Conservation (phyloP, 1,140 invertebrate species). For the Heliconius congener region DNA sequence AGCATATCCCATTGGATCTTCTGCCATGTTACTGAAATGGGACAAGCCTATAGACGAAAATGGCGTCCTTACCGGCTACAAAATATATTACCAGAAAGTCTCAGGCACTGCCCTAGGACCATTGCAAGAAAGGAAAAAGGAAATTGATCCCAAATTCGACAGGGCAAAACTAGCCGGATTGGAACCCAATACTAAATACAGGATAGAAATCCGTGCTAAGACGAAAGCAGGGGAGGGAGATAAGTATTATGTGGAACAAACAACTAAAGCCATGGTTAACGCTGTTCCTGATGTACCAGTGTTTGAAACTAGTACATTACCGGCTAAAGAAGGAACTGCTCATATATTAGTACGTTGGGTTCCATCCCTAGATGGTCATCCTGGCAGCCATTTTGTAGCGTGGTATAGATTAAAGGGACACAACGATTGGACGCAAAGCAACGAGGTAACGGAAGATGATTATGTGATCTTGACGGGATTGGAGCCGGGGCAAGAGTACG, state of each 20-base stretch:
- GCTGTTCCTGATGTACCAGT: conserved; percentile 88
- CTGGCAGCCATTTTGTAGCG: conserved; percentile 93
- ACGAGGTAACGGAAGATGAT: conserved; percentile 87
- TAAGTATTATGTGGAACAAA: conserved; percentile 91
- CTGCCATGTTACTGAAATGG: conserved; percentile 94
- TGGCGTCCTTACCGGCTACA: conserved; percentile 95
- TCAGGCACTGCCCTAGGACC: conserved; percentile 86
- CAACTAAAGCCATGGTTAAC: conserved; percentile 83
- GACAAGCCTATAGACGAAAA: conserved; percentile 96
- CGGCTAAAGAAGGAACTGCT: conserved; percentile 87
- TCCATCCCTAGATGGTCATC: conserved; percentile 87
- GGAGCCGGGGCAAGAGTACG: conserved; percentile 92
- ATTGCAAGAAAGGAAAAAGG: conserved; percentile 87
- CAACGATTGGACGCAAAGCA: conserved; percentile 83
- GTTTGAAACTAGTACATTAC: conserved; percentile 87
- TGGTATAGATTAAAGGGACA: conserved; percentile 89
- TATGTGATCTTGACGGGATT: conserved; percentile 89
- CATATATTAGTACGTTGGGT: conserved; percentile 91
- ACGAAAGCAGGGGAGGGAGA: conserved; percentile 93
- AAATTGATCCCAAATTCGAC: conserved; percentile 90
- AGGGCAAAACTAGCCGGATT: conserved; percentile 92
- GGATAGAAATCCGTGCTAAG: conserved; percentile 91
- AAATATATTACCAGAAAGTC: conserved; percentile 94
- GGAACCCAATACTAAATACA: conserved; percentile 92
- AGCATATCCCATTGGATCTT: conserved; percentile 93